Conservation (phyloP, 2,797 vertebrate genomes). For the Xerus rutilus region DNA sequence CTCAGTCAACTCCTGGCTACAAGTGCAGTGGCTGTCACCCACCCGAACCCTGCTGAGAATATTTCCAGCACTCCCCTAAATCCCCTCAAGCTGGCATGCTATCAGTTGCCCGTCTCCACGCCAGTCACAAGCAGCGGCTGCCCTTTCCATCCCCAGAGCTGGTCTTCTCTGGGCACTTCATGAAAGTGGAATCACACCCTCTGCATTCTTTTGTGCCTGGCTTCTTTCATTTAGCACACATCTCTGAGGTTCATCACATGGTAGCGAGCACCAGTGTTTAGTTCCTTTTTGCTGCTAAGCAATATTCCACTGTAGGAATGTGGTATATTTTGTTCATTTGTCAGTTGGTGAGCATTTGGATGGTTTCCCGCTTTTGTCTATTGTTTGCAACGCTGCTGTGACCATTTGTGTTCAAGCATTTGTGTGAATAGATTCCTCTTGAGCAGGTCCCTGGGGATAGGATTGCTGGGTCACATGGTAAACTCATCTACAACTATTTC, state of each 20-base stretch:
- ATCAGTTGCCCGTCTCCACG: fast-evolving
- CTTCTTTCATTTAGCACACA: too few relatives aligned
- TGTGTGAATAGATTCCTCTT: neutral
- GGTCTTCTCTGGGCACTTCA: too few relatives aligned
- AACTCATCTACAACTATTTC: neutral
- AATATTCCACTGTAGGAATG: too few relatives aligned
- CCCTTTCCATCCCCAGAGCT: too few relatives aligned
- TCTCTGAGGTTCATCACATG: neutral
- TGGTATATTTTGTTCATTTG: neutral
- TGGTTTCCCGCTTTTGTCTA: neutral
- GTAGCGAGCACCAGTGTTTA: neutral
- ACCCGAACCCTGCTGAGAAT: too few relatives aligned
- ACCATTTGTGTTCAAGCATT: neutral
- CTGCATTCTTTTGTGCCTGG: too few relatives aligned
- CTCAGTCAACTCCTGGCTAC: too few relatives aligned
- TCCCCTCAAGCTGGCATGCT: too few relatives aligned
- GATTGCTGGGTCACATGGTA: neutral
- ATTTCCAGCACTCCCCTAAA: too few relatives aligned
- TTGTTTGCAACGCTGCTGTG: neutral
- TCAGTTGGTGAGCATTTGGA: neutral
- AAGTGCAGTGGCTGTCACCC: too few relatives aligned
- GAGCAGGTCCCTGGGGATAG: neutral
- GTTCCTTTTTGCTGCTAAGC: neutral
- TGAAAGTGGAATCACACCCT: too few relatives aligned
- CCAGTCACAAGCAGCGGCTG: too few relatives aligned